A percentile compares a stretch with the other conserved stretches of the same genome.
Conservation (phyloP, 1,140 invertebrate species). For the Listronotus bonariensis region DNA sequence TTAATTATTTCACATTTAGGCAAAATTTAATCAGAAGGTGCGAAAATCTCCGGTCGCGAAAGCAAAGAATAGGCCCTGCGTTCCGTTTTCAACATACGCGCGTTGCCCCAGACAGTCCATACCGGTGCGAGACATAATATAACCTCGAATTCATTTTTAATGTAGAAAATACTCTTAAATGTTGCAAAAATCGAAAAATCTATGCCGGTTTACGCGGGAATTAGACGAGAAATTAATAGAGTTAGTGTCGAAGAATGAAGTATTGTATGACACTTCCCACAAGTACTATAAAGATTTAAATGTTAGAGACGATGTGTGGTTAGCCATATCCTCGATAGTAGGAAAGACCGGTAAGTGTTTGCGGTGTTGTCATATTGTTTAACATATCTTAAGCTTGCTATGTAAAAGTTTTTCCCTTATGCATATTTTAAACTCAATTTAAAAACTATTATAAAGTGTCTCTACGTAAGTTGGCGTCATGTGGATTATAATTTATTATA, state of each 20-base stretch:
- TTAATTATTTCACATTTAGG: too few relatives aligned
- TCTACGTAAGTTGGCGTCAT: too few relatives aligned
- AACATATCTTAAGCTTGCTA: too few relatives aligned
- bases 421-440: too few relatives aligned
- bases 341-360: constrained; percentile 33
- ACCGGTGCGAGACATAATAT: constrained; percentile 13
- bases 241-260: constrained; percentile 30
- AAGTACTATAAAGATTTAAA: constrained; percentile 34
- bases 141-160: neutral
- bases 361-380: constrained; percentile 14
- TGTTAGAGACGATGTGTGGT: constrained; percentile 33
- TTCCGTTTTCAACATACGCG: constrained; percentile 26
- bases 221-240: constrained; percentile 37
- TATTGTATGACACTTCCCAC: constrained; percentile 29
- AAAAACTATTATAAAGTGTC: too few relatives aligned
- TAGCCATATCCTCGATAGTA: constrained; percentile 30
- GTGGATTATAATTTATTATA: neutral
- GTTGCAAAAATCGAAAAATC: constrained; percentile 36
- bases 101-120: constrained; percentile 32
- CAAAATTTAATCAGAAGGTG: neutral
- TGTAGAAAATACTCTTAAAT: constrained; percentile 43
- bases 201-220: constrained; percentile 35
- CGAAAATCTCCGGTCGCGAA: constrained; percentile 9
- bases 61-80: constrained; percentile 9
- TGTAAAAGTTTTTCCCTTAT: too few relatives aligned